Conservation (phyloP, 2,888 invertebrate species). For the Rapana venosa region DNA sequence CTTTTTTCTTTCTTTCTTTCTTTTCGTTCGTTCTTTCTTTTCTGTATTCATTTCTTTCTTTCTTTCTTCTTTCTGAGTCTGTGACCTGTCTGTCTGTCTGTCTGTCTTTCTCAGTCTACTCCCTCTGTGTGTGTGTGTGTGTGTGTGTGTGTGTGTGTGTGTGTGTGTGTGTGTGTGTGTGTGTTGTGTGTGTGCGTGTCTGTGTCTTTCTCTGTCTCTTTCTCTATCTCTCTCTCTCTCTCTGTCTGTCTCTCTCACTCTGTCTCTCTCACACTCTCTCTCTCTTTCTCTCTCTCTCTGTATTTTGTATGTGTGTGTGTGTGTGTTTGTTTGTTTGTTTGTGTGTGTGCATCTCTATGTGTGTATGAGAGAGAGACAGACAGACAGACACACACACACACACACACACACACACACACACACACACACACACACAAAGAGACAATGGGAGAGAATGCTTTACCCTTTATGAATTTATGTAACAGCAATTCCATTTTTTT, state of each 20-base stretch:
- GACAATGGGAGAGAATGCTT: no score
- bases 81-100: neutral
- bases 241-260: neutral
- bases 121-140: neutral
- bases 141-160: constrained; percentile 1
- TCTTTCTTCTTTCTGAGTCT: neutral
- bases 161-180: neutral
- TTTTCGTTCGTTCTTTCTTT: neutral
- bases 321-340: no score
- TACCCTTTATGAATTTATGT: no score
- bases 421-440: no score
- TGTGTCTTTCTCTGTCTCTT: neutral
- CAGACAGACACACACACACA: no score
- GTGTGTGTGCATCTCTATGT: no score
- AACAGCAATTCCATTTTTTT: no score
- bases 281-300: constrained; percentile 24
- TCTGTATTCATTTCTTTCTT: neutral
- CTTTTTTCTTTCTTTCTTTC: neutral
- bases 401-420: no score
- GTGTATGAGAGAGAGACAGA: no score
- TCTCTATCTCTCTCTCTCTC: neutral
- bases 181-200: neutral
- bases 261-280: constrained; percentile 4
- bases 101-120: neutral
- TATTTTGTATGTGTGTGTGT: no score